phyloP scores from a whole-genome alignment of 2,888 invertebrate species.

The Polydrusus tereticollis region DNA sequence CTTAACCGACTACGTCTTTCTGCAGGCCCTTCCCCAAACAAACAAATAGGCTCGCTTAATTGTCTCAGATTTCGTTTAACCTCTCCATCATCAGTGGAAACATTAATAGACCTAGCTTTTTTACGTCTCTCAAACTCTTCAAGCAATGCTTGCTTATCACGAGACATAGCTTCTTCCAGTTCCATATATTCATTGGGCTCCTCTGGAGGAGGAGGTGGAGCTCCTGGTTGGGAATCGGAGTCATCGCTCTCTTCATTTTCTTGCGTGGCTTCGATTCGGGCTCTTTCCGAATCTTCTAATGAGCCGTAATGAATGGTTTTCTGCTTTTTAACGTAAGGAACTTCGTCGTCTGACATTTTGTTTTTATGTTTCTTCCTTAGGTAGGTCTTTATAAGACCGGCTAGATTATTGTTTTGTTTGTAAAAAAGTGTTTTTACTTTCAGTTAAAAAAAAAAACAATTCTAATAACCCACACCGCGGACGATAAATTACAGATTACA shows the following conservation, averaged over 20 bases:
- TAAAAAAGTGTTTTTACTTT: too few relatives aligned
- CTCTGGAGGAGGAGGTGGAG: constrained; percentile 71
- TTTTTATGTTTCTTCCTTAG: too few relatives aligned
- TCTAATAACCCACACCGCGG: too few relatives aligned
- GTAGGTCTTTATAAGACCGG: too few relatives aligned
- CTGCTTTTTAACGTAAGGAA: constrained; percentile 79
- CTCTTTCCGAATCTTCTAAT: constrained; percentile 86
- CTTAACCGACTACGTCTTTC: constrained; percentile 93
- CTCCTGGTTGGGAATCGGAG: constrained; percentile 71
- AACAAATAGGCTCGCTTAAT: constrained; percentile 95
- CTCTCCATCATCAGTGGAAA: constrained; percentile 98
- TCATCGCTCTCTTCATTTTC: constrained; percentile 72
- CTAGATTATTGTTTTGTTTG: too few relatives aligned
- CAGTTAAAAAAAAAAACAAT: too few relatives aligned
- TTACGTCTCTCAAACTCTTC: constrained; percentile 97
- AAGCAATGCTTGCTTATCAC: constrained; percentile 90
- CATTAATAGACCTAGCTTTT: constrained; percentile 94
- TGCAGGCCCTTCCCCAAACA: constrained; percentile 98
- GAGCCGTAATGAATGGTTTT: constrained; percentile 91
- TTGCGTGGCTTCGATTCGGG: constrained; percentile 72
- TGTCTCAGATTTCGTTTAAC: constrained; percentile 92
- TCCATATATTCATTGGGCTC: constrained; percentile 87
- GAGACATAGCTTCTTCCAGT: constrained; percentile 86
- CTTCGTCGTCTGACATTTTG: constrained; percentile 86
- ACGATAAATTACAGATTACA: too few relatives aligned